phyloP scores from a whole-genome alignment of 2,797 vertebrate genomes.

The Neosalanx taihuensis region DNA sequence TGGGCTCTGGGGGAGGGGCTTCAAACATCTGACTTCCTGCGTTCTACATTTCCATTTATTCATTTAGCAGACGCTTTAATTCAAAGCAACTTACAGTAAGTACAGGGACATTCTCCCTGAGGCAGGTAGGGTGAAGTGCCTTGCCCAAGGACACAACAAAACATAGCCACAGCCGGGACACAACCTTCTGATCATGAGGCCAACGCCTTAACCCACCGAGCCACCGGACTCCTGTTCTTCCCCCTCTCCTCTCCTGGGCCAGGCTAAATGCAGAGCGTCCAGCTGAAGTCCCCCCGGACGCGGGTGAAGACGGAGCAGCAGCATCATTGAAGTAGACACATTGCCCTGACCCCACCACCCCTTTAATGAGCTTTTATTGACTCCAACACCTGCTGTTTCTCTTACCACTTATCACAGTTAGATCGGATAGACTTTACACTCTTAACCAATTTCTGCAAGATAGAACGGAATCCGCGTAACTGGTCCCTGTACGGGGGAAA shows the following conservation, averaged over 20 bases:
- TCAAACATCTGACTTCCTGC: too few species aligned
- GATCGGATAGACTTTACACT: conserved; percentile 17
- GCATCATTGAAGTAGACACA: conserved; percentile 48
- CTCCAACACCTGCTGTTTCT: conserved; percentile 70
- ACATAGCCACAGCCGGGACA: too few species aligned
- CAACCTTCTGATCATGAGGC: too few species aligned
- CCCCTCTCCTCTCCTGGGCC: too few species aligned
- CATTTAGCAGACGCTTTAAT: too few species aligned
- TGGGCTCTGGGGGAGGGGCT: neutral
- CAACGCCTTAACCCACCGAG: too few species aligned
- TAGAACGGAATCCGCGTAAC: neutral
- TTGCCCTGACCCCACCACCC: conserved; percentile 67
- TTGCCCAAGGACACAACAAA: too few species aligned
- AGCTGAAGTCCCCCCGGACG: conserved; percentile 42
- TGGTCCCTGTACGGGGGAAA: neutral
- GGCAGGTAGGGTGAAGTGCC: too few species aligned
- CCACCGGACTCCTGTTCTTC: too few species aligned
- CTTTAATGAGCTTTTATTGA: conserved; percentile 84
- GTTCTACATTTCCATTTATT: too few species aligned
- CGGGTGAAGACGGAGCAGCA: conserved; percentile 55
- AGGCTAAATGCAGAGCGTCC: conserved; percentile 41
- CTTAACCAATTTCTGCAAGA: neutral
- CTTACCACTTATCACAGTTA: conserved; percentile 80
- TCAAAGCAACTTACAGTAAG: too few species aligned
- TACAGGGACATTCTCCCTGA: too few species aligned